Evolutionary conservation across 2,888 invertebrate genomes (phyloP), one percentile per base, ranked within the genome.

Genomic region (Mythimna pallens): DNA sequence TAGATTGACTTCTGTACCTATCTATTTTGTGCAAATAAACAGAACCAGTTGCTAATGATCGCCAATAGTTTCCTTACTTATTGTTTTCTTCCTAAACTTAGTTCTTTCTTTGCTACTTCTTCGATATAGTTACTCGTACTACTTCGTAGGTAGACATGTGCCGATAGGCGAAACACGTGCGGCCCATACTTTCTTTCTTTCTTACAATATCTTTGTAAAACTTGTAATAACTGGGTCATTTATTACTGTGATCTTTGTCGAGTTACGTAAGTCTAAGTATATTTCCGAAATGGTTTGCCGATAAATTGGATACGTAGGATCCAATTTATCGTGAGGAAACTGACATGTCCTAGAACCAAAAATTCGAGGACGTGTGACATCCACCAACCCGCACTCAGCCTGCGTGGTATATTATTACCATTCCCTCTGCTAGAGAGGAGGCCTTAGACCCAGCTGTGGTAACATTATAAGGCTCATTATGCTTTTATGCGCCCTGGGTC

Each of bases 121-220:
- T 59, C 67, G 12, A 59, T 54, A 34, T 62, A 75, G 62, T 63
- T 65, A 20, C 17, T 47, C 47, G 17, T 47, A 62, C 58, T 55
- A 50, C 25, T 30, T 20, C 30, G 47, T 76, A 75, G 8, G 20
- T 40, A 78, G 58, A 54, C 34, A 65, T 57, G 36, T 61, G 77
- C 65, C 50, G 50, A 57, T 47, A 80, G 9, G 25, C 75, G 76
- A 52, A 65, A 76, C 78, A 78, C 78, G 78, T 78, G 64, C 77
- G 43, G 40, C 65, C 30, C 61, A 55, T 54, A 40, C 12, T 7
- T 74, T 66, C 17, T 62, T 76, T 55, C 67, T 65, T 78, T 66
- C 52, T 57, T 30, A n/a, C 52, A 65, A 78, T 76, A 76, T 78
- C 81, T 76, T 76, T 81, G 64, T 30, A 47, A 54, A 78, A 78